Base-by-base conservation (phyloP, 2,888 invertebrate species). In the Myopa tessellatipennis region DNA sequence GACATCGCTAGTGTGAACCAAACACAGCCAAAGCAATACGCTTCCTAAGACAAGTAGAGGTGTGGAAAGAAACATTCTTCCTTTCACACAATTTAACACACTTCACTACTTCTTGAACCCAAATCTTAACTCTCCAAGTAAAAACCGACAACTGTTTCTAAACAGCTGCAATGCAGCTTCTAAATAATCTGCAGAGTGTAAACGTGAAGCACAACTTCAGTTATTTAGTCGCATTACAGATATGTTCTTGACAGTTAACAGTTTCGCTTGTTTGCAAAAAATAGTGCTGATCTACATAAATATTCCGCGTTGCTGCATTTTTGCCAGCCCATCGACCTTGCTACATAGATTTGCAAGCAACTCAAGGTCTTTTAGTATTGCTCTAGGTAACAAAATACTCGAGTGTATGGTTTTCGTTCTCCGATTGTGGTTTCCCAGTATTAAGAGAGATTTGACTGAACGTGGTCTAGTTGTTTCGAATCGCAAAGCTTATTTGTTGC, bases 1-100 rank as follows among this genome's bases (percentile, higher is more conserved):
- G 38, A 92, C 90, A 14, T 92, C 91, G 70, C 92, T 90, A 1
- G 87, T 88, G 75, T 67, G 67, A 61, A 83, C 78, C 65, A 78
- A 16, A 12, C 65, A 26, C 4, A 38, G 34, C 16, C n/a, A 8
- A 67, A 72, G 18, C 38, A 71, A 7, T 8, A 52, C 10, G n/a
- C 26, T 7, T 50, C 40, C 60, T 12, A 65, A 4, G 34, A 50
- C 12, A 36, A 50, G 55, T n/a, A 79, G 36, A 12, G 77, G 16
- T 36, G 67, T 76, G 7, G 63, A 58, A 68, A 73, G 72, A 81
- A 81, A 81, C 80, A 61, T 73, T 61, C 18, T 58, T 16, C 67
- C 71, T 70, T 6, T 61, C n/a, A 72, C 34, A 45, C 26, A 26
- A 71, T 58, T 55, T 16, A 8, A 72, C 16, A 70, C 6, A 36